A percentile compares a stretch with the other conserved stretches of the same genome.
Evolutionary conservation across 2,797 vertebrate genomes (phyloP).

Genomic region (Rousettus madagascariensis): DNA sequence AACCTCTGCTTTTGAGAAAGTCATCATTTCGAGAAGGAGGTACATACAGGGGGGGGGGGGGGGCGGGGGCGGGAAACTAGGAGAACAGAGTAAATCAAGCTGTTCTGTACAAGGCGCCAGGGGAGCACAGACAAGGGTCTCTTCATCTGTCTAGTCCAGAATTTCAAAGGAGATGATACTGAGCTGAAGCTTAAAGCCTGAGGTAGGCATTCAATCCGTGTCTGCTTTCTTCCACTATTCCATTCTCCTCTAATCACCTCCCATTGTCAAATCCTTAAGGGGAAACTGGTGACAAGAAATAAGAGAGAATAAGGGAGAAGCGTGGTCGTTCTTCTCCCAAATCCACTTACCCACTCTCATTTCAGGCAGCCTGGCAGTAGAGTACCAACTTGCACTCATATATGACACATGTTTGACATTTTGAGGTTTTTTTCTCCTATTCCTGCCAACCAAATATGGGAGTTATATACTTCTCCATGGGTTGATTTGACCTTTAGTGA

Average conservation of each 20-base stretch:
- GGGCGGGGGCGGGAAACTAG: too few relatives aligned
- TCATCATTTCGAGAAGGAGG: neutral
- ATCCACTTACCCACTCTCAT: neutral
- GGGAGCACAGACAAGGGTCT: neutral
- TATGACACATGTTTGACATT: neutral
- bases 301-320: neutral
- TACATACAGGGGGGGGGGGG: neutral
- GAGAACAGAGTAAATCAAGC: neutral
- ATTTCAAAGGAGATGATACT: neutral
- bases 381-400: neutral
- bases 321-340: neutral
- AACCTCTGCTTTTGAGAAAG: neutral
- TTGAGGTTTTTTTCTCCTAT: neutral
- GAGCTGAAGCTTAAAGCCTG: neutral
- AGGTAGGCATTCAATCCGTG: neutral
- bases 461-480: neutral
- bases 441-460: neutral
- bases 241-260: neutral
- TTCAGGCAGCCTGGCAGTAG: neutral
- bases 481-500: slow-evolving; percentile 14
- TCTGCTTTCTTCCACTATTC: neutral
- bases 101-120: neutral
- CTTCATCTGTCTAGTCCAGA: neutral
- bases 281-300: neutral
- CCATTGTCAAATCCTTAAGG: neutral